A percentile compares a stretch with the other conserved stretches of the same genome.
Evolutionary conservation across 1,140 invertebrate genomes (phyloP).

Genomic region (Anastrepha obliqua): DNA sequence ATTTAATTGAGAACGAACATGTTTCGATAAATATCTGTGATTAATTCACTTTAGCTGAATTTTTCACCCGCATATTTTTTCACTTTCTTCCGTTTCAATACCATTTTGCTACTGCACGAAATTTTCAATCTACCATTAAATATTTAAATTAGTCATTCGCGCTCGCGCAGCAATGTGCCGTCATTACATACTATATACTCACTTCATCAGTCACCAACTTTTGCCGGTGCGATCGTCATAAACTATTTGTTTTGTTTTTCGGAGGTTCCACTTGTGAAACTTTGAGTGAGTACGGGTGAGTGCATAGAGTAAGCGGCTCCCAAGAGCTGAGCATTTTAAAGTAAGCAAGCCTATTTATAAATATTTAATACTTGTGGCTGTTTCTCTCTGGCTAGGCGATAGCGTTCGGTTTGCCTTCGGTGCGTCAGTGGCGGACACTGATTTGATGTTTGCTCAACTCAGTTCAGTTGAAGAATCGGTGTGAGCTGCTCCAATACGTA

Average conservation of each 20-base stretch:
- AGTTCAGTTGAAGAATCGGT: constrained; percentile 34
- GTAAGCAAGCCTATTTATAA: constrained; percentile 23
- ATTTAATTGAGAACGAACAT: neutral
- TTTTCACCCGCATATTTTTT: neutral
- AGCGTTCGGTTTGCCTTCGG: constrained; percentile 6
- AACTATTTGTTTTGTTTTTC: neutral
- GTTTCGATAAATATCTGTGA: neutral
- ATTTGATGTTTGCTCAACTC: neutral
- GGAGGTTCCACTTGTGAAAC: neutral
- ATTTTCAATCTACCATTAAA: constrained; percentile 41
- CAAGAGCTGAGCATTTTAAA: neutral
- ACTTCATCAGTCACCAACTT: neutral
- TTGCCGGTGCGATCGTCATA: constrained; percentile 31
- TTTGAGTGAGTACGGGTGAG: constrained; percentile 5
- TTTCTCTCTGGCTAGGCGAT: constrained; percentile 4
- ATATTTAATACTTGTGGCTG: neutral
- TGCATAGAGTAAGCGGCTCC: neutral
- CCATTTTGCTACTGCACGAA: constrained; percentile 10
- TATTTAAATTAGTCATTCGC: constrained; percentile 47
- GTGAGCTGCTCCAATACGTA: constrained; percentile 38
- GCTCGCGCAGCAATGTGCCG: constrained; percentile 33
- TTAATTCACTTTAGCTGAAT: neutral
- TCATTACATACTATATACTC: neutral
- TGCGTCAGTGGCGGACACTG: neutral
- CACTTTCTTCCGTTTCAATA: constrained; percentile 15